Evolutionary conservation across 2,888 invertebrate species (phyloP), one percentile per base, ranked within the genome.

Genomic region (Argyresthia goedartella): DNA sequence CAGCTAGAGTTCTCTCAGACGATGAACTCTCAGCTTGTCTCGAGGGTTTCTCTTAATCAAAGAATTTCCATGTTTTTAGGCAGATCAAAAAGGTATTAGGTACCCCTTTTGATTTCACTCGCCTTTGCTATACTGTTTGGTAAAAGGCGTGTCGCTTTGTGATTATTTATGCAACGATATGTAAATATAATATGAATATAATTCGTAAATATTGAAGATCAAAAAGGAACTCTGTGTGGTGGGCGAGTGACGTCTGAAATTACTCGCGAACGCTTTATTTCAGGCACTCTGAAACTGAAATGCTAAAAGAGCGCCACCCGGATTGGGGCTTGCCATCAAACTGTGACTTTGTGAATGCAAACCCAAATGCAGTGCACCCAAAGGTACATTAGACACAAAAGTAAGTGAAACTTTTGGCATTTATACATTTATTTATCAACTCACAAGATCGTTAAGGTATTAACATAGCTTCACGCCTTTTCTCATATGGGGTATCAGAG

Each of bases 201-300:
- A 8, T 1, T 2, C 43, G 1, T 13, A 4, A 7, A n/a, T 14
- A n/a, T n/a, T 3, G 14, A 8, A 43, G 43, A 14, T 8, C 13
- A 13, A 43, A 43, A 2, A n/a, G n/a, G 13, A 14, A 13, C 14
- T 4, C 13, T 14, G 25, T 7, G 46, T 6, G n/a, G n/a, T 25
- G 36, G 11, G 14, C 42, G 25, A 39, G 10, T 9, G 14, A 36
- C 13, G 48, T 34, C 42, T n/a, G 47, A 48, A 53, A 53, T 51
- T 53, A 51, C 53, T 47, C 53, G 42, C 51, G 68, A 79, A 81
- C 81, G 80, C 80, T 84, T 81, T 79, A 81, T 82, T 76, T 76
- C 71, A 68, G 66, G 71, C 74, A 76, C 72, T 69, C 48, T 13
- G 74, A 76, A 81, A 81, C 71, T 4, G 2, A 25, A 25, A 25